Base-by-base conservation (phyloP, 2,888 invertebrate genomes). In the Nemapogon koenigi region DNA sequence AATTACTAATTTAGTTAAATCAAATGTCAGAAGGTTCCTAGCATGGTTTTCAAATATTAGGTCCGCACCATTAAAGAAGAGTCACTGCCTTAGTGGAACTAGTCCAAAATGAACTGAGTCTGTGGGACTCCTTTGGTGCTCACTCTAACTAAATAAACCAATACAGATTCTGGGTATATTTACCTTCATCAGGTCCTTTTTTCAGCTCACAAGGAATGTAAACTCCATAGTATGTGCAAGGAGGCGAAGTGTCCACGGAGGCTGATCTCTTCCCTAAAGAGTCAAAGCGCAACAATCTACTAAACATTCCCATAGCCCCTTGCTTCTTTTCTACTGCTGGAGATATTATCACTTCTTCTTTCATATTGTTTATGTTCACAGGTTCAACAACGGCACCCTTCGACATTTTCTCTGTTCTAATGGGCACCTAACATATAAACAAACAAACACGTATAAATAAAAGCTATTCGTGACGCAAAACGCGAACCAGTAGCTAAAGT, bases 161-260 rank as follows among this genome's bases (percentile, higher is more conserved):
- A 33, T 14, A 31, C n/a, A 16, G 13, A 16, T 33, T 18, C 33
- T 19, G 19, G 7, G 27, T 35, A 42, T 10, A 46, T 41, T 48
- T 55, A 75, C 79, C 76, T 75, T 78, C 79, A 57, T 80, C 79
- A 2, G 72, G 70, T 26, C 73, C 78, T 50, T 75, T 73, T 43
- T 78, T 79, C 16, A 75, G 64, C 59, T 80, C 80, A 47, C 75
- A 78, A n/a, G 80, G 78, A 51, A 80, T 78, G 44, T 75, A 80
- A n/a, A 80, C 80, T 46, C 75, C 80, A 50, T 76, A 80, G 44
- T 69, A 80, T 1, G 59, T 71, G 3, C 52, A 52, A 2, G 62
- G 57, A 2, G 76, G 65, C 2, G 33, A 16, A 33, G 62, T 71
- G 14, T 55, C 65, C 2, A 60, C 53, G 7, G 48, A 39, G 49